Evolutionary conservation across 2,888 invertebrate species (phyloP), one percentile per base, ranked within the genome.

Genomic region (Siphlonurus alternatus): DNA sequence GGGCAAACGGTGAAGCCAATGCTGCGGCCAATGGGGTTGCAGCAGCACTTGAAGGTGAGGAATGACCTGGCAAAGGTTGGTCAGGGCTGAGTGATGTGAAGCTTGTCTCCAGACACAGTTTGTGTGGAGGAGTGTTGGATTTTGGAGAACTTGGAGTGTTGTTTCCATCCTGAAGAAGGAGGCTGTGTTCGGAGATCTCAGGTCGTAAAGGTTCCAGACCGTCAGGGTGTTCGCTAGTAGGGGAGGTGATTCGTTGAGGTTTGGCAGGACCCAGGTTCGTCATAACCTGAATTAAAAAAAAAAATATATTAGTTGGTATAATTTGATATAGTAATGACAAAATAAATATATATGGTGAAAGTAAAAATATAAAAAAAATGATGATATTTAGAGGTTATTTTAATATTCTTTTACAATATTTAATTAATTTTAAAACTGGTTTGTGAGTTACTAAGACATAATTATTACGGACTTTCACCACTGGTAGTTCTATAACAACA

Each of bases 201-300:
- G 51, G 60, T 60, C 51, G 38, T n/a, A 56, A 22, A n/a, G 53
- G 10, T 22, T 56, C 20, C 7, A 22, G 20, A 7, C 19, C n/a
- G 5, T 22, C 5, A 7, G n/a, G 5, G n/a, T 38, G 53, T n/a
- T 60, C 64, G n/a, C 51, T 60, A 23, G 51, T 72, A 68, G 76
- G 65, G 68, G 73, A 66, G 72, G 73, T 61, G 23, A 65, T 67
- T 61, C 87, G 80, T 73, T 86, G 86, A 15, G 89, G 89, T 75
- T 89, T 90, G 66, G 85, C 83, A 67, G 89, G 89, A 61, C 89
- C 89, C 74, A 86, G 81, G 70, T 87, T 83, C 67, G 85, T 85
- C 83, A 87, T 81, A 84, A 87, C 87, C 87, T 87, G 74, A 66
- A 74, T 74, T 65, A 23, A 25, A 56, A 19, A 23, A 15, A 19